phyloP scores from a whole-genome alignment of 2,888 invertebrate genomes.

The Nomada hirtipes region DNA sequence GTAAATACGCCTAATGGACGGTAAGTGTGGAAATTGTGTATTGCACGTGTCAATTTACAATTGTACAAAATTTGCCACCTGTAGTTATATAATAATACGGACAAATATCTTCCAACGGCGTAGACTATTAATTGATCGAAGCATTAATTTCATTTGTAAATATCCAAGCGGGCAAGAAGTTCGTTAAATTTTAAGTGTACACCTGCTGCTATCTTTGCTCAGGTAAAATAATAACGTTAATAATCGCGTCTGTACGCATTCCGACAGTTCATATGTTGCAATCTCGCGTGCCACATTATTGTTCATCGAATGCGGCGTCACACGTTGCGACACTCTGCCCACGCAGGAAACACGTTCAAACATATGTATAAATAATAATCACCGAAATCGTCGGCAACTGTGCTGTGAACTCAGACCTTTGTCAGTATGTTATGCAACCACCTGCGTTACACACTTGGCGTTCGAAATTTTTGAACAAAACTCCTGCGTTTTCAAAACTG shows the following conservation, averaged over 20 bases:
- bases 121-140: background rate
- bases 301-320: slow-evolving; percentile 8
- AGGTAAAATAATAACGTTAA: background rate
- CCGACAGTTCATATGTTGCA: slow-evolving; percentile 15
- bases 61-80: background rate
- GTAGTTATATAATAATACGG: background rate
- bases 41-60: background rate
- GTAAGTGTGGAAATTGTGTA: slow-evolving; percentile 31
- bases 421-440: slow-evolving; percentile 32
- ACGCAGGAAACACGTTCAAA: background rate
- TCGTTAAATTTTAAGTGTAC: background rate
- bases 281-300: slow-evolving; percentile 28
- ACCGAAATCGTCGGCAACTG: background rate
- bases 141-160: background rate
- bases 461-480: background rate
- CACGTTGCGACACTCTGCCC: slow-evolving; percentile 25
- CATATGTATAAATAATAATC: slow-evolving; percentile 44
- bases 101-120: too few species aligned
- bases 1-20: slow-evolving; percentile 47
- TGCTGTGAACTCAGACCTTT: slow-evolving; percentile 17
- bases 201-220: background rate
- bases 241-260: slow-evolving; percentile 8
- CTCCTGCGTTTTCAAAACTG: background rate
- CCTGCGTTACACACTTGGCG: slow-evolving; percentile 6
- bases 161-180: background rate